Evolutionary conservation across 1,140 invertebrate genomes (phyloP).

Genomic region (Tetramorium parvispinum): DNA sequence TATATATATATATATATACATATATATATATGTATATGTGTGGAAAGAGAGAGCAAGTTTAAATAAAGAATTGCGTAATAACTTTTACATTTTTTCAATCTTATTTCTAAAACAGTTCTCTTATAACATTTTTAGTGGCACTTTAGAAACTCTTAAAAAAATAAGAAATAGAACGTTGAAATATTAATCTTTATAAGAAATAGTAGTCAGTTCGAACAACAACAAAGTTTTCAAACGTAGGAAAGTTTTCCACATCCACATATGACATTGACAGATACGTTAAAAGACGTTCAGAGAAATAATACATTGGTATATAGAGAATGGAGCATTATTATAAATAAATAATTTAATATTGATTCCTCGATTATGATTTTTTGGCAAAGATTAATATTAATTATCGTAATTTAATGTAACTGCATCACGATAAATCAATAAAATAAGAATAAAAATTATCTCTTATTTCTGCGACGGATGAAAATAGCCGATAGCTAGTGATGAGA

Average conservation of each 20-base stretch:
- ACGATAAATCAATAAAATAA: background rate
- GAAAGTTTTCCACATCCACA: background rate
- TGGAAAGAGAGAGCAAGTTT: background rate
- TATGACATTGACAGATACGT: background rate
- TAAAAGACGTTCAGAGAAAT: background rate
- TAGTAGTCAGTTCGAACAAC: too few species aligned
- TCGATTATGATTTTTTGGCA: background rate
- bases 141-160: background rate
- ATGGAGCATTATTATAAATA: background rate
- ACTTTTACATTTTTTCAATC: background rate
- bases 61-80: too few species aligned
- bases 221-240: too few species aligned
- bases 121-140: background rate
- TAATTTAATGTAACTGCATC: background rate
- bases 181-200: background rate
- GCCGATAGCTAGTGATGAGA: background rate
- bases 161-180: background rate
- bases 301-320: background rate
- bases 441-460: background rate
- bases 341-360: background rate
- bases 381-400: background rate
- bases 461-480: conserved; percentile 18
- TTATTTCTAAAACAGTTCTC: background rate
- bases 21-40: background rate
- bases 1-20: too few species aligned